These are phyloP conservation scores for Torymus auratus DNA, from an alignment of 2,888 invertebrate genomes.

Conservation along the genomic window DNA sequence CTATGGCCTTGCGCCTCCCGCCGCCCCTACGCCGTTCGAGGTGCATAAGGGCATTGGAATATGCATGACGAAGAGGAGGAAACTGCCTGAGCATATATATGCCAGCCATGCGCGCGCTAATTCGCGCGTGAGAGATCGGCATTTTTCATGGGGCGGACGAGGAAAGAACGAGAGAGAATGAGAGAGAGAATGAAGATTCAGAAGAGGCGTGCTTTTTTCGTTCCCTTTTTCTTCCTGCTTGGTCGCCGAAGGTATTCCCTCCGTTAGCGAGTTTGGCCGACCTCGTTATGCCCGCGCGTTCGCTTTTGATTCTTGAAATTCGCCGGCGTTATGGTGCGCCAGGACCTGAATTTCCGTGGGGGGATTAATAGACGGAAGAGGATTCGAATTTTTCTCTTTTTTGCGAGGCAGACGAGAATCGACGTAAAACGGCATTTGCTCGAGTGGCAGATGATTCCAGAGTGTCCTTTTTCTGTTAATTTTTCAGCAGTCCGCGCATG, in stretches of 20 bases:
- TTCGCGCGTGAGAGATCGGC: constrained; percentile 47
- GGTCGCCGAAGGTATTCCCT: not conserved
- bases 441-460: not conserved
- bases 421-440: constrained; percentile 1
- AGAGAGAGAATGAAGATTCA: too few relatives aligned
- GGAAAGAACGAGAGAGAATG: not conserved
- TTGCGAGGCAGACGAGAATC: not conserved
- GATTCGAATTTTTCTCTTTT: not conserved
- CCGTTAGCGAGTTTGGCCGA: not conserved
- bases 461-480: not conserved
- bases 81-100: constrained; percentile 17
- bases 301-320: constrained; percentile 28
- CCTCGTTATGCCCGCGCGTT: constrained; percentile 23
- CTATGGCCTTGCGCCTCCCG: not conserved
- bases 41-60: constrained; percentile 44
- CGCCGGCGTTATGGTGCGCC: constrained; percentile 6
- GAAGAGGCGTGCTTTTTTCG: not conserved
- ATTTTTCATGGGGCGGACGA: constrained; percentile 32
- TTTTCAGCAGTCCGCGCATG: too few relatives aligned
- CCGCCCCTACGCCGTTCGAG: not conserved
- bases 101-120: constrained; percentile 26
- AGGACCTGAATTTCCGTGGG: not conserved
- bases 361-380: constrained; percentile 28
- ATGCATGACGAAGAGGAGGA: constrained; percentile 34
- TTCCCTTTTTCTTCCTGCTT: not conserved